Conservation (phyloP, 2,797 vertebrate species). For the Fringilla coelebs region DNA sequence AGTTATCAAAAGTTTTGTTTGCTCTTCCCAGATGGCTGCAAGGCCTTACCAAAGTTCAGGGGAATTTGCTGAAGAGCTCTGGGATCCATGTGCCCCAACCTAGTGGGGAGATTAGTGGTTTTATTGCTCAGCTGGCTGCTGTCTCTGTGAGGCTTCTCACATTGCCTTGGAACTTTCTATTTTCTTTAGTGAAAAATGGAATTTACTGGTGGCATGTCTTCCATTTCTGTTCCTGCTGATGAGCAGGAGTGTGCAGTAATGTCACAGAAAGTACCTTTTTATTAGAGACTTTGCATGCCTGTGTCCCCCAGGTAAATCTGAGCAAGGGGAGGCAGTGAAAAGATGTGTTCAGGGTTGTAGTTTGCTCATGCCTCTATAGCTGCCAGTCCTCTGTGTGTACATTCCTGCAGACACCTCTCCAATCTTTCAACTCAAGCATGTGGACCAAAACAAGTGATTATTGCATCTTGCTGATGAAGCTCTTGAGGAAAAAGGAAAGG, state of each 20-base stretch:
- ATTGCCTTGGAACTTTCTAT: neutral
- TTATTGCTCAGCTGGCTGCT: slow-evolving; percentile 31
- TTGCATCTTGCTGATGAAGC: neutral
- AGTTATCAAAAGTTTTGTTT: slow-evolving; percentile 41
- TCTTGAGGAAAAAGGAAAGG: neutral
- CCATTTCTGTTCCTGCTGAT: neutral
- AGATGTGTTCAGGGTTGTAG: neutral
- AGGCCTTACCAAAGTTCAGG: slow-evolving; percentile 47
- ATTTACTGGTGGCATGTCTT: neutral
- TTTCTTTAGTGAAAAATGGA: neutral
- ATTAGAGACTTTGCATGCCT: neutral
- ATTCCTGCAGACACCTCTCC: neutral
- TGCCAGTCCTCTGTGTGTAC: neutral
- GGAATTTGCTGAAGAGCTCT: slow-evolving; percentile 6
- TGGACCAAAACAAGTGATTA: neutral
- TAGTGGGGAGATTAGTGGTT: neutral
- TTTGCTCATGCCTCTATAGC: neutral
- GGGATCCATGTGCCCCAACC: neutral
- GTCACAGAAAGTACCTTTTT: neutral
- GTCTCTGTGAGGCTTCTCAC: neutral
- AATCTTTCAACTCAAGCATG: neutral
- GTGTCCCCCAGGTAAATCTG: neutral
- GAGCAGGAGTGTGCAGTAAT: neutral
- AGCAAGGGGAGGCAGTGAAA: neutral
- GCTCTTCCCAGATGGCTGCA: slow-evolving; percentile 38